A percentile compares a stretch with the other conserved stretches of the same genome.
phyloP scores from a whole-genome alignment of 35 echinoderm and acorn worm species.

The Nesometra sesokonis region DNA sequence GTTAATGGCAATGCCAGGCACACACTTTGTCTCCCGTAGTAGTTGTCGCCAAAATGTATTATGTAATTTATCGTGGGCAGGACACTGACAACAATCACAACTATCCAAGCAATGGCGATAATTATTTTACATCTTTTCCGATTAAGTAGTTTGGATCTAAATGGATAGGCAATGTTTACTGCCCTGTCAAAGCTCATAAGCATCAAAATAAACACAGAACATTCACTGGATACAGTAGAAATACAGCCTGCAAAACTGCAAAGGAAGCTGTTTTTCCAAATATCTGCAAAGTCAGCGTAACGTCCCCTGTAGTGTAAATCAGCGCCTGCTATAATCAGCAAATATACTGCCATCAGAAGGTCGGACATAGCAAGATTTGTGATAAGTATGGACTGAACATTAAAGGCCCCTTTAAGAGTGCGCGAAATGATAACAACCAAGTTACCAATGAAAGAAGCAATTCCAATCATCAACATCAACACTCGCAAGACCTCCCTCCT shows the following conservation, averaged over 20 bases:
- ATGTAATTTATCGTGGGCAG: background rate
- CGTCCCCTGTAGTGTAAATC: background rate
- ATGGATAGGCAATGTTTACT: conserved; percentile 26
- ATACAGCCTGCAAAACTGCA: conserved; percentile 46
- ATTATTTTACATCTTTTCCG: conserved; percentile 6
- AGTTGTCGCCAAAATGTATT: conserved; percentile 10
- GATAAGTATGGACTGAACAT: conserved; percentile 3
- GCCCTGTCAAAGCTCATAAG: conserved; percentile 47
- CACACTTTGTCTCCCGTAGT: too few species aligned
- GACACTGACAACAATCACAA: conserved; percentile 7
- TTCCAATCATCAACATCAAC: conserved; percentile 17
- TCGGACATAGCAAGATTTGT: conserved; percentile 20
- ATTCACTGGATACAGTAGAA: conserved; percentile 50
- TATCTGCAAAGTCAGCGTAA: conserved; percentile 10
- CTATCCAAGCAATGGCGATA: conserved; percentile 21
- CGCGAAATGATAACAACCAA: background rate
- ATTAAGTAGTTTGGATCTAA: conserved; percentile 12
- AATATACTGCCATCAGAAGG: conserved; percentile 23
- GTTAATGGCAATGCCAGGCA: too few species aligned
- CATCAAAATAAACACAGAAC: conserved; percentile 53
- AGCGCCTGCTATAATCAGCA: conserved; percentile 19
- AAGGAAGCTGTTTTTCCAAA: conserved; percentile 21
- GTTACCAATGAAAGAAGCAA: conserved; percentile 29
- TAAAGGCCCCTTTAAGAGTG: background rate
- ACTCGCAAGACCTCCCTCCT: background rate